phyloP scores from a whole-genome alignment of 1,140 invertebrate genomes.

The Cheumatopsyche charites region DNA sequence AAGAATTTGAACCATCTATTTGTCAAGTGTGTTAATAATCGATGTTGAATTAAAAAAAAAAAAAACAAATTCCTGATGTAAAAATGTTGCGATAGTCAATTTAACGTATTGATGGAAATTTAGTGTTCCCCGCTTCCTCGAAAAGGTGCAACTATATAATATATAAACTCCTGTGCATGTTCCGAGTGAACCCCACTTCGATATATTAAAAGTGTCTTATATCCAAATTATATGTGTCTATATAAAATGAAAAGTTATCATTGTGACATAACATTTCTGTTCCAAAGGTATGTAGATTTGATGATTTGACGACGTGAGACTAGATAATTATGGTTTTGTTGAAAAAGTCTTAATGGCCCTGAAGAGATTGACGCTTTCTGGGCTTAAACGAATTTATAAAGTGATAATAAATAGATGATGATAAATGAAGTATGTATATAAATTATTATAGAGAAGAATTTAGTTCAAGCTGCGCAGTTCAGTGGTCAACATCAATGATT shows the following conservation, averaged over 20 bases:
- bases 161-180: conserved; percentile 1
- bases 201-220: conserved; percentile 15
- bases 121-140: conserved; percentile 1
- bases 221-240: not conserved
- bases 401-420: conserved; percentile 37
- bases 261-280: too few species aligned
- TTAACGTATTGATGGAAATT: conserved; percentile 16
- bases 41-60: conserved; percentile 18
- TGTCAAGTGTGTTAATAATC: conserved; percentile 17
- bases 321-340: not conserved
- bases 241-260: not conserved
- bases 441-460: conserved; percentile 1
- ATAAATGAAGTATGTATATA: conserved; percentile 19
- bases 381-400: conserved; percentile 38
- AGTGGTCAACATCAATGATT: not conserved
- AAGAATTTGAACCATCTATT: conserved; percentile 13
- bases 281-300: not conserved
- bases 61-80: not conserved
- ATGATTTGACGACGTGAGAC: not conserved
- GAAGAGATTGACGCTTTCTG: conserved; percentile 5
- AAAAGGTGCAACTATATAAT: conserved; percentile 1
- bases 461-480: conserved; percentile 10
- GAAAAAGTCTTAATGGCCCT: not conserved
- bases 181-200: not conserved
- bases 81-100: conserved; percentile 6